Percentiles rank a stretch among this genome's conserved stretches.
Evolutionary conservation across 2,113 vertebrate genomes (phyloP).

Genomic region (Verasper variegatus): DNA sequence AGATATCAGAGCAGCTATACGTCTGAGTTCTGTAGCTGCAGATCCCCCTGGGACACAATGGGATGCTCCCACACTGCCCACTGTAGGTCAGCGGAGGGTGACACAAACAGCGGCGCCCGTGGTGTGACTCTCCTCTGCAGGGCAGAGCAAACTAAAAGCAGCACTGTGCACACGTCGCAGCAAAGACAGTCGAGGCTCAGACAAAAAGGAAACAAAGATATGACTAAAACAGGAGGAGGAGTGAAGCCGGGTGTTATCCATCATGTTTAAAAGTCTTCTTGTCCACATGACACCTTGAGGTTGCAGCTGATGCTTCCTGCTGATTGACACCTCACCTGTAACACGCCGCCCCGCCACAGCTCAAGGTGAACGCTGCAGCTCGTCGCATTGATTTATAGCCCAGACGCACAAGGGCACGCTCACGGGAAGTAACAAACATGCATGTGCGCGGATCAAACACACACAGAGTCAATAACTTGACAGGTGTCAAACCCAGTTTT

Average conservation of each 20-base stretch:
- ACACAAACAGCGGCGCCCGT: slow-evolving; percentile 50
- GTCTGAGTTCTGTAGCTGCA: not conserved
- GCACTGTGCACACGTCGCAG: slow-evolving; percentile 28
- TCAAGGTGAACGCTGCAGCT: slow-evolving; percentile 48
- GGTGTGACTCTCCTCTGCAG: slow-evolving; percentile 10
- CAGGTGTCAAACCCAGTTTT: slow-evolving; percentile 47
- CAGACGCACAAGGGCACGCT: not conserved
- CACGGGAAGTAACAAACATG: not conserved
- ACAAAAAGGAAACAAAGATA: not conserved
- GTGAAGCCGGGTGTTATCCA: not conserved
- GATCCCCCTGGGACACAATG: not conserved
- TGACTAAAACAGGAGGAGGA: not conserved
- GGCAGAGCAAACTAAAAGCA: slow-evolving; percentile 28
- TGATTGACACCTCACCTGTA: slow-evolving; percentile 57
- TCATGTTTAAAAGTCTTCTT: slow-evolving; percentile 16
- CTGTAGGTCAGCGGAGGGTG: slow-evolving; percentile 43
- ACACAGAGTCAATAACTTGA: slow-evolving; percentile 37
- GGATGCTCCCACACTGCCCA: slow-evolving; percentile 27
- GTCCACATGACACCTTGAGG: slow-evolving; percentile 9
- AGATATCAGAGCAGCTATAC: too few relatives aligned
- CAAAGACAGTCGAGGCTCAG: not conserved
- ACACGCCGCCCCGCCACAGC: not conserved
- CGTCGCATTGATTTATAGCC: slow-evolving; percentile 34
- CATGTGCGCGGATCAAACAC: slow-evolving; percentile 9
- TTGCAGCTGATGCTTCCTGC: not conserved